These are phyloP conservation scores for Meteorus cinctellus DNA, from an alignment of 2,888 invertebrate genomes.

Conservation along the genomic window DNA sequence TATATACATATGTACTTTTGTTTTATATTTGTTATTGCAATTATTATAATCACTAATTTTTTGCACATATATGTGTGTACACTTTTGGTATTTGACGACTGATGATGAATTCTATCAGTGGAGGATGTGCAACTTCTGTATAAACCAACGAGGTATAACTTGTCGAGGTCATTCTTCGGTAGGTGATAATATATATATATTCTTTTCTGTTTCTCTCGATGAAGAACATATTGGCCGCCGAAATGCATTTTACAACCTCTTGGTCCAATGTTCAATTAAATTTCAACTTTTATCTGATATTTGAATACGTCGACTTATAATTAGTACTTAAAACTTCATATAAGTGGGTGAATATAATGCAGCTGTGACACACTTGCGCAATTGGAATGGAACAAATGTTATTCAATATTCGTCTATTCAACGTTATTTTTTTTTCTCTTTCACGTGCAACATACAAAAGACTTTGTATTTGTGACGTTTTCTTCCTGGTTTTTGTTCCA, in stretches of 20 bases:
- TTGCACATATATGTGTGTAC: constrained; percentile 14
- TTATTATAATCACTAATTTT: constrained; percentile 13
- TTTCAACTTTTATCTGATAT: constrained; percentile 13
- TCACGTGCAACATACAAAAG: neutral
- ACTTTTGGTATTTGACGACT: constrained; percentile 30
- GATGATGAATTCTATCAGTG: constrained; percentile 26
- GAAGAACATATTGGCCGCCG: constrained; percentile 21
- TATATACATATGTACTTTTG: constrained; percentile 9
- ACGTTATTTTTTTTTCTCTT: neutral
- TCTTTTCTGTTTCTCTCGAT: neutral
- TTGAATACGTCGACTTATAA: constrained; percentile 18
- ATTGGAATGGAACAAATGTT: constrained; percentile 8
- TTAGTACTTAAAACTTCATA: constrained; percentile 33
- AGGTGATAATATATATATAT: constrained; percentile 20
- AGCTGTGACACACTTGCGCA: constrained; percentile 28
- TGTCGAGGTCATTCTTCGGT: constrained; percentile 20
- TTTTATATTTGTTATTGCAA: constrained; percentile 27
- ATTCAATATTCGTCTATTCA: constrained; percentile 7
- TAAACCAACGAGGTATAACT: constrained; percentile 11
- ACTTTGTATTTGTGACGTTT: constrained; percentile 7
- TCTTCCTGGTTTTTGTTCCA: constrained; percentile 1
- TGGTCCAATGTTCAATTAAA: constrained; percentile 8
- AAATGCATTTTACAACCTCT: constrained; percentile 29
- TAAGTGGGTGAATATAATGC: constrained; percentile 11
- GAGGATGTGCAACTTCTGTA: neutral